These are phyloP conservation scores for Mastomys coucha DNA, from an alignment of 2,113 vertebrate species.

Conservation along the genomic window DNA sequence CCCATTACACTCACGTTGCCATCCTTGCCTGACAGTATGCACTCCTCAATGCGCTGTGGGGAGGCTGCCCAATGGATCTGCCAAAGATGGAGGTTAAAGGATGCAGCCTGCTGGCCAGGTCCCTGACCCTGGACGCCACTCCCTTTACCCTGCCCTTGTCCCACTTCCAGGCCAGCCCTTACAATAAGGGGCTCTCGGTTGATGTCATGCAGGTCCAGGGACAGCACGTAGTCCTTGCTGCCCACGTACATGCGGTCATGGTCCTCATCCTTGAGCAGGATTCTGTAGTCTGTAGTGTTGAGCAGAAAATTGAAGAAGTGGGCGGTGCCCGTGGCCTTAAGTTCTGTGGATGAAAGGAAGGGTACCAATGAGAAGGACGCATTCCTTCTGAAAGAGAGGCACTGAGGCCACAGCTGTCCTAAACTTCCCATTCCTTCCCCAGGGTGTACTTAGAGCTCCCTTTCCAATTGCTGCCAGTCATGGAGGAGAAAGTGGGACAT, in stretches of 20 bases:
- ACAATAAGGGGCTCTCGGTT: conserved; percentile 99
- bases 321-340: conserved; percentile 95
- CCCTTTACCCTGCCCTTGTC: not conserved
- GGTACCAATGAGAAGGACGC: not conserved
- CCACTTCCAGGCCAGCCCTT: conserved; percentile 79
- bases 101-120: not conserved
- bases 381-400: not conserved
- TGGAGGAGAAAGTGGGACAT: conserved; percentile 37
- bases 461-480: not conserved
- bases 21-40: conserved; percentile 97
- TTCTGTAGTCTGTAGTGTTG: conserved; percentile 97
- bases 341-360: conserved; percentile 86
- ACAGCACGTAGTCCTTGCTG: conserved; percentile 98
- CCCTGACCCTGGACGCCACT: rapidly evolving
- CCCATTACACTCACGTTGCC: conserved; percentile 92
- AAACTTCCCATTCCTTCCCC: not conserved
- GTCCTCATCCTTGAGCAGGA: conserved; percentile 98
- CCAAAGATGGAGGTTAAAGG: conserved; percentile 51
- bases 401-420: not conserved
- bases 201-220: conserved; percentile 98
- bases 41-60: conserved; percentile 96
- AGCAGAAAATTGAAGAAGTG: conserved; percentile 98
- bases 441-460: not conserved
- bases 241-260: conserved; percentile 99
- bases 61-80: conserved; percentile 98